Conservation (phyloP, 2,888 invertebrate genomes). For the Chloromyia formosa region DNA sequence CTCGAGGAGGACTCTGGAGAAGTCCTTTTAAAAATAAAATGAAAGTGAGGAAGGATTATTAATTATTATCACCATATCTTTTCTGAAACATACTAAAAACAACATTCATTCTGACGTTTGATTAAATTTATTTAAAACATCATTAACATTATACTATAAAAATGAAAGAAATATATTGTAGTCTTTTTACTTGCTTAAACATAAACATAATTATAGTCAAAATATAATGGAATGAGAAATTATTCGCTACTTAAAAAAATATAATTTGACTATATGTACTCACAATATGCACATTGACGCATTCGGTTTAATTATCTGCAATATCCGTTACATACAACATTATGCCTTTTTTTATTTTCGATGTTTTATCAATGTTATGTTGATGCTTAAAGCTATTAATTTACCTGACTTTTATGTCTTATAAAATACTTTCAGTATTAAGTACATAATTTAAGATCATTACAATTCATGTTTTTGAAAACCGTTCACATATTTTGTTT, state of each 20-base stretch:
- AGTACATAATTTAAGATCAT: not conserved
- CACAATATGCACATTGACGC: too few species aligned
- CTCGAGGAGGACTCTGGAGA: too few species aligned
- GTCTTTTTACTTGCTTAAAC: too few species aligned
- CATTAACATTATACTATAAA: too few species aligned
- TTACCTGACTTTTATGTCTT: conserved; percentile 8
- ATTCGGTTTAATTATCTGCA: not conserved
- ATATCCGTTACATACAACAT: not conserved
- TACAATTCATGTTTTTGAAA: not conserved
- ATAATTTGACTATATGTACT: not conserved
- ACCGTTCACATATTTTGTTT: not conserved
- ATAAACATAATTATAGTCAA: too few species aligned
- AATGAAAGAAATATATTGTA: too few species aligned
- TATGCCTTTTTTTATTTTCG: not conserved
- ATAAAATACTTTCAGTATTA: conserved; percentile 16
- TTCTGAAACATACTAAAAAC: not conserved
- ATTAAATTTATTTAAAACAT: too few species aligned
- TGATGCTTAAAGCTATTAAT: conserved; percentile 13
- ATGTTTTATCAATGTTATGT: not conserved
- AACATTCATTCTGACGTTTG: too few species aligned
- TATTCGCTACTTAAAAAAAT: not conserved
- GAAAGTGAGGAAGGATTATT: too few species aligned
- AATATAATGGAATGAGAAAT: too few species aligned
- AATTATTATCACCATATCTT: too few species aligned
- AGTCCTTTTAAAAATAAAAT: too few species aligned